Conservation (phyloP, 2,797 vertebrate genomes). For the Jordanella pulchra region DNA sequence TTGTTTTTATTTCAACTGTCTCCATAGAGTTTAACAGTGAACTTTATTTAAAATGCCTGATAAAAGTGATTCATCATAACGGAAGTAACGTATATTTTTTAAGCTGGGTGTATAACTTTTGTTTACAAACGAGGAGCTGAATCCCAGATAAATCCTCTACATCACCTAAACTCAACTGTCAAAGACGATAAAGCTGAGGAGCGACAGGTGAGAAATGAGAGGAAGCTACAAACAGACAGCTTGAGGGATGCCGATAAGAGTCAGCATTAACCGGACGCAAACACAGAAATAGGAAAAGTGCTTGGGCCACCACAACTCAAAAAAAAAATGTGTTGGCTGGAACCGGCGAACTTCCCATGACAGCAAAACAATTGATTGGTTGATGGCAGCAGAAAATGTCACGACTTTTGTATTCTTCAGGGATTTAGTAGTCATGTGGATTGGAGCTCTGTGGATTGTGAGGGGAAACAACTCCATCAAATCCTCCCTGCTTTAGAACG, state of each 20-base stretch:
- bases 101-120: not conserved
- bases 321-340: slow-evolving; percentile 45
- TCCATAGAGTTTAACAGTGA: not conserved
- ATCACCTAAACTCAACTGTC: slow-evolving; percentile 34
- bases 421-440: slow-evolving; percentile 63
- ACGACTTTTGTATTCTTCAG: slow-evolving; percentile 64
- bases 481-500: slow-evolving; percentile 36
- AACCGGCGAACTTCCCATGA: slow-evolving; percentile 58
- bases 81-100: not conserved
- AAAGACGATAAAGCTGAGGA: slow-evolving; percentile 58
- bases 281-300: slow-evolving; percentile 24
- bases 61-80: not conserved
- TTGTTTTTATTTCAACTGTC: not conserved
- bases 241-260: slow-evolving; percentile 46
- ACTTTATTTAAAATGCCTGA: not conserved
- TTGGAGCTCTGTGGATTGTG: slow-evolving; percentile 52
- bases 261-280: slow-evolving; percentile 24
- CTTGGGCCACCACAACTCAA: slow-evolving; percentile 20
- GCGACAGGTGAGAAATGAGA: slow-evolving; percentile 67
- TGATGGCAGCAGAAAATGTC: slow-evolving; percentile 70
- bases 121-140: slow-evolving; percentile 16
- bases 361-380: slow-evolving; percentile 60
- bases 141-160: slow-evolving; percentile 35
- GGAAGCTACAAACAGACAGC: slow-evolving; percentile 56
- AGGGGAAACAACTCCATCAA: slow-evolving; percentile 52